A percentile compares a stretch with the other conserved stretches of the same genome.
Conservation (phyloP, 2,113 vertebrate species). For the Symphodus melops region DNA sequence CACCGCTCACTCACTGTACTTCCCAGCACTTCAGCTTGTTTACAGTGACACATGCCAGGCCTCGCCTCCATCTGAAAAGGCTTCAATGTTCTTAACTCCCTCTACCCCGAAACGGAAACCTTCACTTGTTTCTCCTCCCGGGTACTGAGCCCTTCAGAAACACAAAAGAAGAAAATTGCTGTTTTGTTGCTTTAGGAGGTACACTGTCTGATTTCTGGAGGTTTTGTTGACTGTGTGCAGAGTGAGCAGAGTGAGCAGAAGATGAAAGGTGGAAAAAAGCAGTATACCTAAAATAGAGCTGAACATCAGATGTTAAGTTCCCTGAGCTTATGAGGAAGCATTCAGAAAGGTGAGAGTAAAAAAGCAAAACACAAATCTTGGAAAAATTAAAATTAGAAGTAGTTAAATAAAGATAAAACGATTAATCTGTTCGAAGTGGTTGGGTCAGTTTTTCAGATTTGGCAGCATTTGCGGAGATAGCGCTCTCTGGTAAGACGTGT, state of each 20-base stretch:
- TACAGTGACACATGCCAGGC: constrained; percentile 75
- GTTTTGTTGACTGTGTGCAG: constrained; percentile 18
- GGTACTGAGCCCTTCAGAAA: constrained; percentile 67
- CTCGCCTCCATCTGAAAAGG: constrained; percentile 70
- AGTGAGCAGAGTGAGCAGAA: constrained; percentile 25
- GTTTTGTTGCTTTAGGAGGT: constrained; percentile 62
- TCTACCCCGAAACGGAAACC: constrained; percentile 65
- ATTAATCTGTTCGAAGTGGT: constrained; percentile 24
- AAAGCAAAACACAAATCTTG: not conserved
- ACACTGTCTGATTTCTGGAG: constrained; percentile 44
- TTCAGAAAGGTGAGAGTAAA: constrained; percentile 1
- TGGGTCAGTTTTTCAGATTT: constrained; percentile 21
- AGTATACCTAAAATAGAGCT: constrained; percentile 31
- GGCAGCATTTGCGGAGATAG: constrained; percentile 33
- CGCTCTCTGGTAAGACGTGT: constrained; percentile 21
- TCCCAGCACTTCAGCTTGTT: constrained; percentile 73
- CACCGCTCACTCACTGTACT: constrained; percentile 59
- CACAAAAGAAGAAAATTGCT: constrained; percentile 73
- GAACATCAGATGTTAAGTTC: constrained; percentile 63
- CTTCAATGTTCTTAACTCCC: constrained; percentile 72
- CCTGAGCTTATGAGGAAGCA: constrained; percentile 33
- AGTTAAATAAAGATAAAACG: constrained; percentile 8
- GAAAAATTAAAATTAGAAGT: constrained; percentile 15
- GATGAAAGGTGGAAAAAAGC: constrained; percentile 17
- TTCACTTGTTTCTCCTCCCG: constrained; percentile 35